Evolutionary conservation across 2,888 invertebrate genomes (phyloP), one percentile per base, ranked within the genome.

Genomic region (Lissocephala sabroskyi): DNA sequence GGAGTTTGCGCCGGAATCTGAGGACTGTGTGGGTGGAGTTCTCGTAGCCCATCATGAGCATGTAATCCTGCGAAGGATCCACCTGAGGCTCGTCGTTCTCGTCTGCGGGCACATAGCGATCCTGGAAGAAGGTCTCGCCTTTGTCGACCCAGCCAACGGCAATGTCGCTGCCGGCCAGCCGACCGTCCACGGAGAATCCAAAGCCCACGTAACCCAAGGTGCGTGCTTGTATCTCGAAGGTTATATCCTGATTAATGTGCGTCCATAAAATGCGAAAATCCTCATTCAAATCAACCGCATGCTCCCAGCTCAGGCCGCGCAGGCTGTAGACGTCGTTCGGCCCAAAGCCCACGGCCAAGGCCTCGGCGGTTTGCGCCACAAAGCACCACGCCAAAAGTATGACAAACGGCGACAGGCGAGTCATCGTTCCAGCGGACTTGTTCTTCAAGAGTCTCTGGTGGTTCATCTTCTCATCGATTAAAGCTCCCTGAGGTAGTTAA

Each of bases 131-230:
- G 58, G 91, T 91, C 84, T 88, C 88, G 66, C 88, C 88, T 57
- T 90, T 90, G 85, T 92, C 91, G 54, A 95, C 91, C 94, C 95
- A 95, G 46, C 92, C 93, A 78, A 95, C 89, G 58, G 93, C 90
- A 85, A 95, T 89, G 86, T 95, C 95, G 37, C 93, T 89, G 16
- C 92, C 92, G 75, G 88, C 87, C 90, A 92, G 90, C 52, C 89
- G 88, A 50, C 92, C 92, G 74, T 89, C 90, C 19, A 88, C 88
- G 56, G 92, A 93, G 82, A 95, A 92, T 33, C 94, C 95, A 65
- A 95, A 88, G 5, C 92, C 93, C 45, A 95, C 89, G 82, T 92
- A 95, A 54, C 95, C 95, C 66, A 87, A 87, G 41, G 93, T 92
- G 82, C 87, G 88, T 71, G 91, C 93, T 85, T 92, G 92, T 76